Evolutionary conservation across 2,797 vertebrate species (phyloP), one percentile per base, ranked within the genome.

Genomic region (Carapus acus): DNA sequence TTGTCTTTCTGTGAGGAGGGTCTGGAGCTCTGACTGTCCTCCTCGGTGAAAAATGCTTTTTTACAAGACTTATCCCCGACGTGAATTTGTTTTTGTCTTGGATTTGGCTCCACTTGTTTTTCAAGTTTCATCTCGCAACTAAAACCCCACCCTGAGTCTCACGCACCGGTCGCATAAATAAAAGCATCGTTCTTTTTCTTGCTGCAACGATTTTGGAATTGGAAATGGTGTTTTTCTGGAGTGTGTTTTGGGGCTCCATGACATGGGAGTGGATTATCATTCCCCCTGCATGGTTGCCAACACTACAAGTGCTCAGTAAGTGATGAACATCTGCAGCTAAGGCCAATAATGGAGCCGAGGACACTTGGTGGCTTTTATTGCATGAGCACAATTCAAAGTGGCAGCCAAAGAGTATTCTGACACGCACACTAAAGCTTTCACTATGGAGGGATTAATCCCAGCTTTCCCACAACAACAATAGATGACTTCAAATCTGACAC

Each of bases 1-100:
- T 52, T 39, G 48, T 61, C 27, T 22, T 54, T 49, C 37, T 67
- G 23, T 34, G 46, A 58, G 21, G 29, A 57, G 54, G 54, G 47
- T 60, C 48, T 52, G 22, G 43, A 74, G 43, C 34, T 7, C 54
- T 31, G 60, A 56, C 61, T 48, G 58, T 36, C 18, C 56, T 12
- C 19, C 65, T 68, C 49, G 31, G 63, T 46, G 44, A 73, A 73
- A 72, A 74, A 69, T 67, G 54, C 73, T 76, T 16, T n/a, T n/a
- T 77, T 69, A 23, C 54, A 69, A 75, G 71, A 49, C 53, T 76
- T 64, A 73, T 27, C 67, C 58, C 48, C 55, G 59, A 58, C 50
- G 43, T 71, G 58, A 54, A 62, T 76, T 80, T 74, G 71, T 77
- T 83, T 79, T 78, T 43, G 43, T 77, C 61, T 66, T 61, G 52